Percentiles rank a stretch among this genome's conserved stretches.
Conservation (phyloP, 2,113 vertebrate species). For the Octodon degus region DNA sequence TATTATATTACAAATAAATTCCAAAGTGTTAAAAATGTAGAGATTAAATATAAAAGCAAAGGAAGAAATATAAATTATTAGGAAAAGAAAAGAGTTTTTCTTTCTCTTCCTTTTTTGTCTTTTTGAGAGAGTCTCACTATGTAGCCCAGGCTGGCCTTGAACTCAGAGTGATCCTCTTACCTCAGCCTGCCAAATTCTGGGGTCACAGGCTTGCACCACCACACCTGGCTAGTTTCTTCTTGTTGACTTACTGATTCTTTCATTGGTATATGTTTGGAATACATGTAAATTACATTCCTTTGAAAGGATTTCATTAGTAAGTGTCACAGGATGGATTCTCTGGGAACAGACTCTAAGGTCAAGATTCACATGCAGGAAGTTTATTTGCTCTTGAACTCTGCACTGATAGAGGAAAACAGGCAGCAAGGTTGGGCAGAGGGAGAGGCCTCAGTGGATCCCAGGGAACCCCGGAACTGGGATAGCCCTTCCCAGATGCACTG, state of each 20-base stretch:
- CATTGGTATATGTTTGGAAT: not conserved
- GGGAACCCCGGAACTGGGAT: not conserved
- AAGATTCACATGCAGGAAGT: not conserved
- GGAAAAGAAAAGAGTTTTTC: not conserved
- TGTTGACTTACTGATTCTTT: not conserved
- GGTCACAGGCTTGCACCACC: not conserved
- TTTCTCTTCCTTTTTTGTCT: not conserved
- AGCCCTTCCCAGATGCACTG: not conserved
- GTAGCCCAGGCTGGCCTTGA: not conserved
- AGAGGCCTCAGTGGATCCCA: not conserved
- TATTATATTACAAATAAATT: not conserved
- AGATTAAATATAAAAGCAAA: slow-evolving; percentile 4
- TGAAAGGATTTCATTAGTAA: not conserved
- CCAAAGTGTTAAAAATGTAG: not conserved
- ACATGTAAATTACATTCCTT: not conserved
- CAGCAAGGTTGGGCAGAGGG: not conserved
- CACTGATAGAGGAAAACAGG: not conserved
- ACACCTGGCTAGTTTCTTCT: not conserved
- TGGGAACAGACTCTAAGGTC: not conserved
- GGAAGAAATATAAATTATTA: not conserved
- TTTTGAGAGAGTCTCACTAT: not conserved
- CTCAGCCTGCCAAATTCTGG: not conserved
- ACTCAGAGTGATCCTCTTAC: not conserved
- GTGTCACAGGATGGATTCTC: not conserved
- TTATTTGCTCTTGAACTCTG: not conserved